These are phyloP conservation scores for Drosophila subobscura DNA, from an alignment of 1,140 invertebrate genomes.

Conservation along the genomic window DNA sequence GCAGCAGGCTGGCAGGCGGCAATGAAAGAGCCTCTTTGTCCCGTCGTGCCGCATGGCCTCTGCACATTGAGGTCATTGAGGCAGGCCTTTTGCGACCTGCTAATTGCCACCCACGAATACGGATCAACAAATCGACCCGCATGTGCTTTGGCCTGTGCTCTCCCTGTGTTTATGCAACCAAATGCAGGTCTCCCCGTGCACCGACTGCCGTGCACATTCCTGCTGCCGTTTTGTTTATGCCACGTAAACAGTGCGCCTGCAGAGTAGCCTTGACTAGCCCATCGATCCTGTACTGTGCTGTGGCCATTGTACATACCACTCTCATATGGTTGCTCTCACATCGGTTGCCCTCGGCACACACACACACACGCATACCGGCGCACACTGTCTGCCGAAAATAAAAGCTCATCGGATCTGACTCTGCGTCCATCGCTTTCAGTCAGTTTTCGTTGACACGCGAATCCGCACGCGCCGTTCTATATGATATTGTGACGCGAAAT, in stretches of 20 bases:
- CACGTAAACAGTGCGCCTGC: constrained; percentile 52
- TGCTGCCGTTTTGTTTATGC: constrained; percentile 47
- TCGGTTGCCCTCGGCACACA: constrained; percentile 18
- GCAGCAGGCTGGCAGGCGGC: neutral
- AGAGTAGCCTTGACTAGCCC: constrained; percentile 37
- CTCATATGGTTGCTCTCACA: constrained; percentile 7
- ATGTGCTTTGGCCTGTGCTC: constrained; percentile 1
- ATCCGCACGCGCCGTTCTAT: constrained; percentile 55
- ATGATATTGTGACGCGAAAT: constrained; percentile 29
- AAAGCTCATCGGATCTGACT: constrained; percentile 48
- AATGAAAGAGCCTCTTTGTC: constrained; percentile 13
- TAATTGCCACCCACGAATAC: constrained; percentile 20
- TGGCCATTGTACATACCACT: constrained; percentile 7
- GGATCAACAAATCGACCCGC: constrained; percentile 38
- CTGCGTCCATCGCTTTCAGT: constrained; percentile 40
- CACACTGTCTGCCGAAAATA: constrained; percentile 22
- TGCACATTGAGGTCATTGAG: constrained; percentile 21
- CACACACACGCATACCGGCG: neutral
- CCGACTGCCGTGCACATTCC: constrained; percentile 22
- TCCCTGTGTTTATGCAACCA: constrained; percentile 51
- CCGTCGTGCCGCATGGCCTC: neutral
- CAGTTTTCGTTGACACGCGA: constrained; percentile 64
- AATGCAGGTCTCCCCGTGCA: constrained; percentile 9
- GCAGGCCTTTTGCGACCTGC: constrained; percentile 4
- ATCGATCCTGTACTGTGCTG: constrained; percentile 32